These are phyloP conservation scores for Caenorhabditis plicata DNA, from an alignment of 2,888 invertebrate genomes.

Conservation along the genomic window DNA sequence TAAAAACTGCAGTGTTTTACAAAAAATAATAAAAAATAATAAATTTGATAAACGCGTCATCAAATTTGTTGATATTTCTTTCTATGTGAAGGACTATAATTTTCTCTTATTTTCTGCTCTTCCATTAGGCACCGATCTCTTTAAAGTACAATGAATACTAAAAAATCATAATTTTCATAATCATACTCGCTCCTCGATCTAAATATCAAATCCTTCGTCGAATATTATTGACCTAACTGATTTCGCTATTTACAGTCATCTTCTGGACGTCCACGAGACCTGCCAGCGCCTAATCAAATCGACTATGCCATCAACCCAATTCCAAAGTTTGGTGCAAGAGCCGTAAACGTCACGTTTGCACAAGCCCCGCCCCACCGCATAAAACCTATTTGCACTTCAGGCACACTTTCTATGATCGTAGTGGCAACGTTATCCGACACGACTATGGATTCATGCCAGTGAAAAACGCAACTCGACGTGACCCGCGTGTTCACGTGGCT, in stretches of 20 bases:
- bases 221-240: too few species aligned
- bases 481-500: conserved; percentile 62
- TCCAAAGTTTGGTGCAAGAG: conserved; percentile 64
- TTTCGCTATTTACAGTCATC: conserved; percentile 17
- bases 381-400: conserved; percentile 26
- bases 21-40: too few species aligned
- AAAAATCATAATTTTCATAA: too few species aligned
- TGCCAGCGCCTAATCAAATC: conserved; percentile 61
- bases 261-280: conserved; percentile 35
- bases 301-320: conserved; percentile 65
- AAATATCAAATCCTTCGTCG: too few species aligned
- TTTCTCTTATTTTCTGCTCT: too few species aligned
- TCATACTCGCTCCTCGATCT: too few species aligned
- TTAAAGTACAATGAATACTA: too few species aligned
- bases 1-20: too few species aligned
- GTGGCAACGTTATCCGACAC: conserved; percentile 54
- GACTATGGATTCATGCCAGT: conserved; percentile 65
- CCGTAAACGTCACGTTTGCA: conserved; percentile 62
- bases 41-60: too few species aligned
- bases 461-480: conserved; percentile 62
- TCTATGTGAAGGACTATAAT: too few species aligned
- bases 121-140: too few species aligned
- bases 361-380: background rate
- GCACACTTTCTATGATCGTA: conserved; percentile 61
- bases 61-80: too few species aligned